phyloP scores from a whole-genome alignment of 2,797 vertebrate genomes.

The Pseudochaenichthys georgianus region DNA sequence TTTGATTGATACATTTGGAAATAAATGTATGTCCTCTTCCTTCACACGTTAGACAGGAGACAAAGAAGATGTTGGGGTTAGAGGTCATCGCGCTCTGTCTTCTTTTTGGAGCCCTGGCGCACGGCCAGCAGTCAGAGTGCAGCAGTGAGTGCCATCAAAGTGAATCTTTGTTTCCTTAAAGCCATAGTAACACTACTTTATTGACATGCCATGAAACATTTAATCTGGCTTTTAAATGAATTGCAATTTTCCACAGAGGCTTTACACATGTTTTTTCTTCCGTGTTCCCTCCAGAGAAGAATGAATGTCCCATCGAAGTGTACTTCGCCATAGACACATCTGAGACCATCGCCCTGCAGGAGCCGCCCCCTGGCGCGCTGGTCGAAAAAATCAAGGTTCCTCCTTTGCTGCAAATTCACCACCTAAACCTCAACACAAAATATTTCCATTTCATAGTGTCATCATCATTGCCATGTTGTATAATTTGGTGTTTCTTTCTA shows the following conservation, averaged over 20 bases:
- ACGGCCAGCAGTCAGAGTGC: constrained; percentile 63
- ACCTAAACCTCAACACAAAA: not conserved
- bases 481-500: constrained; percentile 24
- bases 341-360: constrained; percentile 95
- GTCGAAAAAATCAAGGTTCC: constrained; percentile 89
- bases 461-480: not conserved
- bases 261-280: not conserved
- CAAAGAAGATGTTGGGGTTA: constrained; percentile 76
- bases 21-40: constrained; percentile 17
- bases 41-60: constrained; percentile 63
- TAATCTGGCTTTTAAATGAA: not conserved
- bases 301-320: constrained; percentile 89
- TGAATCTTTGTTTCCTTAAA: not conserved
- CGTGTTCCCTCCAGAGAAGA: constrained; percentile 62
- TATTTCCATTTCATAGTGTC: not conserved
- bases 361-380: constrained; percentile 90
- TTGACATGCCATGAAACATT: not conserved
- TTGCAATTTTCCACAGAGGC: not conserved
- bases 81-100: constrained; percentile 69
- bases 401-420: not conserved
- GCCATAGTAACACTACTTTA: not conserved
- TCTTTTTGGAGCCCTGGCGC: constrained; percentile 71
- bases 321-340: constrained; percentile 98
- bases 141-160: constrained; percentile 65
- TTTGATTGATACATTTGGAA: not conserved